Conservation (phyloP, 1,140 invertebrate species). For the Zaprionus davidi region DNA sequence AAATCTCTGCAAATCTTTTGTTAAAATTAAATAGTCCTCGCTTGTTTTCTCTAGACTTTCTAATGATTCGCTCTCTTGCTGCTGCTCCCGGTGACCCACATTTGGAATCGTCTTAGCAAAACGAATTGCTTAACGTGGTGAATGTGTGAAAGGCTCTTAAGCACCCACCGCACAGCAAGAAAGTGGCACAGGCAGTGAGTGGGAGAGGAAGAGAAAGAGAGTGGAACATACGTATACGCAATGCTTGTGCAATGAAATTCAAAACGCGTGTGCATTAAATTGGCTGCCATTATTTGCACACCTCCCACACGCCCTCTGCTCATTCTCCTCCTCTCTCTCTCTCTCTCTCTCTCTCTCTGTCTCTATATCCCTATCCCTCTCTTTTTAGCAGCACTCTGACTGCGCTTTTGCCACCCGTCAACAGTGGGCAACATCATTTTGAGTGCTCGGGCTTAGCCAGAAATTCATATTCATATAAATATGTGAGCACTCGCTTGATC, state of each 20-base stretch:
- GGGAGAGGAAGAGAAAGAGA: neutral
- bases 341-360: slow-evolving; percentile 9
- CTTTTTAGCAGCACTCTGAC: neutral
- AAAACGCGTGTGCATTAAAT: slow-evolving; percentile 67
- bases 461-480: slow-evolving; percentile 21
- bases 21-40: neutral
- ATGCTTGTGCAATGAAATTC: slow-evolving; percentile 67
- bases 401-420: slow-evolving; percentile 27
- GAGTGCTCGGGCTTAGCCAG: slow-evolving; percentile 10
- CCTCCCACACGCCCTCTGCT: neutral
- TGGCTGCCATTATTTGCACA: slow-evolving; percentile 41
- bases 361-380: neutral
- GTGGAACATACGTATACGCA: neutral
- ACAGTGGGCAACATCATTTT: slow-evolving; percentile 31
- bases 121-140: slow-evolving; percentile 10
- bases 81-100: slow-evolving; percentile 29
- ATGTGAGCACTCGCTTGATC: neutral
- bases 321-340: neutral
- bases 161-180: neutral
- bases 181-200: neutral
- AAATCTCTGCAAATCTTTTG: slow-evolving; percentile 27
- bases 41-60: slow-evolving; percentile 1
- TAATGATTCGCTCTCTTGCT: slow-evolving; percentile 12
- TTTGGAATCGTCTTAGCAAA: slow-evolving; percentile 8
- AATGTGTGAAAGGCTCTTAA: neutral